Percentiles rank a stretch among this genome's conserved stretches.
phyloP scores from a whole-genome alignment of 2,797 vertebrate species.

The Pangasius larnaudii region DNA sequence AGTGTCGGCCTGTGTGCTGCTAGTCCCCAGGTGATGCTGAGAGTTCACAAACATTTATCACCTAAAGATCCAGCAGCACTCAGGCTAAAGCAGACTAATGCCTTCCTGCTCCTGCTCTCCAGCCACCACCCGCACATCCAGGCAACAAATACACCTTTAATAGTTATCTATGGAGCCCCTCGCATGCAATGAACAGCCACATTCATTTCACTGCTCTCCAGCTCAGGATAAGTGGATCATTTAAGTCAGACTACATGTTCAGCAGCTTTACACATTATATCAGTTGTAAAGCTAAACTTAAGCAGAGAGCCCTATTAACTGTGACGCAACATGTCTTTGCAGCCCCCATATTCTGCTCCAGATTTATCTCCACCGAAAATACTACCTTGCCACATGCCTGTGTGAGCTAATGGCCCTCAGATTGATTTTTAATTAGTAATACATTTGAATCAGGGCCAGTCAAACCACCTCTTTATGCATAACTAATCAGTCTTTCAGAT shows the following conservation, averaged over 20 bases:
- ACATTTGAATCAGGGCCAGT: conserved; percentile 91
- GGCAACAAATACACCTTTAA: conserved; percentile 85
- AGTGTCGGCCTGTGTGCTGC: conserved; percentile 73
- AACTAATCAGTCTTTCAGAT: conserved; percentile 78
- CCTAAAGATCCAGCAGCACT: conserved; percentile 79
- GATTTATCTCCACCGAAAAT: conserved; percentile 89
- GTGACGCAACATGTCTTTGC: conserved; percentile 76
- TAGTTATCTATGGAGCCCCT: conserved; percentile 91
- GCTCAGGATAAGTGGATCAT: conserved; percentile 93
- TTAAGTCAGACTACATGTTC: conserved; percentile 95
- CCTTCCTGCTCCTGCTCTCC: conserved; percentile 77
- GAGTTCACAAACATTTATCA: conserved; percentile 85
- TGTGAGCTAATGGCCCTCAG: conserved; percentile 90
- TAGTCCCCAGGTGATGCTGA: conserved; percentile 79
- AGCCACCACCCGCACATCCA: conserved; percentile 76
- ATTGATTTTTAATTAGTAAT: conserved; percentile 99
- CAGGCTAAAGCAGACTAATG: conserved; percentile 86
- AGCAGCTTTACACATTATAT: conserved; percentile 94
- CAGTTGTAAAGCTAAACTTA: conserved; percentile 86
- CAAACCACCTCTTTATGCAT: conserved; percentile 84
- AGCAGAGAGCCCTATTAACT: conserved; percentile 88
- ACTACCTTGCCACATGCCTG: conserved; percentile 87
- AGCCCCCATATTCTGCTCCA: conserved; percentile 76
- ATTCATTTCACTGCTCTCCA: conserved; percentile 87
- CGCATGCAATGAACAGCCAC: conserved; percentile 88